phyloP scores from a whole-genome alignment of 2,888 invertebrate species.

The Brachyptera risi region DNA sequence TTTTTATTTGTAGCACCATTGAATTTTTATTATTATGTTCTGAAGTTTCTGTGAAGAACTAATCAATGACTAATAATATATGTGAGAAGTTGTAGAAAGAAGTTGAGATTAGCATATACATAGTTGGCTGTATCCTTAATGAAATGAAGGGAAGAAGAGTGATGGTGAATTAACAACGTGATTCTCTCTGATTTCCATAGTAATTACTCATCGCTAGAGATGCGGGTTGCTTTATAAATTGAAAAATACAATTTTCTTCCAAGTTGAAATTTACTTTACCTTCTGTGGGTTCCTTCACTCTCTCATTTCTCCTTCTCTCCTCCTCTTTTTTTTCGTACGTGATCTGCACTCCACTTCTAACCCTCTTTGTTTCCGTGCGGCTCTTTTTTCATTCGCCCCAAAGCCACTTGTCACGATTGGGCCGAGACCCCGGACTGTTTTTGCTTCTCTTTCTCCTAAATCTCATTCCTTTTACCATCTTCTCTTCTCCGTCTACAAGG shows the following conservation, averaged over 20 bases:
- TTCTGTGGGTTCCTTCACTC: constrained; percentile 7
- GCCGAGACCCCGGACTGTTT: constrained; percentile 14
- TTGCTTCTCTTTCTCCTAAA: constrained; percentile 9
- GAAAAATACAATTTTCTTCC: constrained; percentile 5
- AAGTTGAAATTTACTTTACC: constrained; percentile 10
- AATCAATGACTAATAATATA: no score
- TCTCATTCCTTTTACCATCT: constrained; percentile 12
- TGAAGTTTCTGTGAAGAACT: no score
- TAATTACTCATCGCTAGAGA: constrained; percentile 10
- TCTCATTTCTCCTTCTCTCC: constrained; percentile 8
- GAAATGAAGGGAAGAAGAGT: no score
- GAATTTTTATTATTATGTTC: no score
- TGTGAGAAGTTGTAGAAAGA: no score
- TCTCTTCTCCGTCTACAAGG: constrained; percentile 9
- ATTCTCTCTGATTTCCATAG: no score
- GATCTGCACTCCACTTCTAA: constrained; percentile 13
- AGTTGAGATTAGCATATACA: no score
- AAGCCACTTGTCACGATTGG: constrained; percentile 26
- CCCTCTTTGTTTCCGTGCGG: constrained; percentile 18
- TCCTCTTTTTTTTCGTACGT: constrained; percentile 1
- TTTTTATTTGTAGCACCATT: no score
- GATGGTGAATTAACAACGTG: no score
- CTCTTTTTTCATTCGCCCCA: constrained; percentile 22
- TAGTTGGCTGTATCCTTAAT: no score
- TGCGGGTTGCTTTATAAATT: neutral